Conservation (phyloP, 1,140 invertebrate genomes). For the Holcopasites calliopsidis region DNA sequence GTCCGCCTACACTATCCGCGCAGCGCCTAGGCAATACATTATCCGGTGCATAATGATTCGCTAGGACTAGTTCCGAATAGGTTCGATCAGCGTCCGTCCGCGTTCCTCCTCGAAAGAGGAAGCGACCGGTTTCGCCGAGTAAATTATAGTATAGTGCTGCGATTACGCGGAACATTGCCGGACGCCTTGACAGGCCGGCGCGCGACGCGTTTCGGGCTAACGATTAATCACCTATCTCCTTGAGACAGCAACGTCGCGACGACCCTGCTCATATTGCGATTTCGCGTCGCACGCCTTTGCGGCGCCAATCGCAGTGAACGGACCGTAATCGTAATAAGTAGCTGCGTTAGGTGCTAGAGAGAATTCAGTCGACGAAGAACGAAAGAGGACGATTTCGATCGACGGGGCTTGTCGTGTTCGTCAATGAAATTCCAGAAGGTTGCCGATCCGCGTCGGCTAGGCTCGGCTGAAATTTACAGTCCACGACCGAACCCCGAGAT, state of each 20-base stretch:
- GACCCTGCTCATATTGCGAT: slow-evolving; percentile 23
- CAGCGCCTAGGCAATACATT: slow-evolving; percentile 40
- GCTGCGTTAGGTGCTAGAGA: slow-evolving; percentile 24
- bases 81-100: not conserved
- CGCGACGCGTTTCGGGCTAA: not conserved
- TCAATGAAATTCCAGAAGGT: not conserved
- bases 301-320: slow-evolving; percentile 36
- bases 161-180: no score
- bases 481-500: not conserved
- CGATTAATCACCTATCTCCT: slow-evolving; percentile 26
- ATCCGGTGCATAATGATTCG: slow-evolving; percentile 39
- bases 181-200: not conserved
- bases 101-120: not conserved
- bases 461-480: not conserved
- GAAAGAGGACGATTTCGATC: not conserved
- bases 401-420: not conserved
- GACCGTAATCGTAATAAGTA: slow-evolving; percentile 40
- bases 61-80: slow-evolving; percentile 63
- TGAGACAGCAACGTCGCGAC: slow-evolving; percentile 26
- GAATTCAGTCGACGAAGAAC: not conserved
- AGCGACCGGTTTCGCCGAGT: not conserved
- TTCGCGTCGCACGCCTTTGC: slow-evolving; percentile 38
- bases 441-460: no score
- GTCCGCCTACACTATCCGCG: slow-evolving; percentile 31
- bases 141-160: not conserved